Percentiles rank a stretch among this genome's conserved stretches.
These are phyloP conservation scores for Vandiemenella viatica DNA, from an alignment of 2,888 invertebrate genomes.

Conservation along the genomic window DNA sequence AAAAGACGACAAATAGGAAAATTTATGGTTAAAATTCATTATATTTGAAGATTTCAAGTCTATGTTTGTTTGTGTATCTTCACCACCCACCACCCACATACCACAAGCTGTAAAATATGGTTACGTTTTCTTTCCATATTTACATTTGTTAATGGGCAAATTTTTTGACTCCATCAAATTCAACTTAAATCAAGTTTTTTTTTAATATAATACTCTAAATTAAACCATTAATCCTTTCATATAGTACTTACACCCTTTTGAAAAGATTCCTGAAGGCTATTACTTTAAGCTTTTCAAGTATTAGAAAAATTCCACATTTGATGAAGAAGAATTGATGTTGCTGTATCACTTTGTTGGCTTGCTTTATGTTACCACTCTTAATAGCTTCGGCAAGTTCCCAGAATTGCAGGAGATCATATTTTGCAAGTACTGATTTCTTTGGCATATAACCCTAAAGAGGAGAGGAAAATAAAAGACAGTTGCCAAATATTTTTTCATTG, in stretches of 20 bases:
- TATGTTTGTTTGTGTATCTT: too few species aligned
- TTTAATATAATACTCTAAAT: background rate
- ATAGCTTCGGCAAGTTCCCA: conserved; percentile 78
- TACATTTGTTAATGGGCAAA: too few species aligned
- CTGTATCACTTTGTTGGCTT: conserved; percentile 70
- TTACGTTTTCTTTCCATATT: too few species aligned
- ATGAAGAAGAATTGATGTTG: conserved; percentile 86
- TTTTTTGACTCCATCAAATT: too few species aligned
- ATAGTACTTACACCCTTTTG: conserved; percentile 62
- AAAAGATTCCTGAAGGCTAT: conserved; percentile 92
- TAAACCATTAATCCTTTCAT: too few species aligned
- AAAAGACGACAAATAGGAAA: background rate
- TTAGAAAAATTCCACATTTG: conserved; percentile 89
- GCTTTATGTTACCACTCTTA: conserved; percentile 73
- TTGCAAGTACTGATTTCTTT: conserved; percentile 58
- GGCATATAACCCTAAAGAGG: conserved; percentile 71
- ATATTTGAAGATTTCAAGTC: too few species aligned
- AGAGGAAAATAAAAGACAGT: background rate
- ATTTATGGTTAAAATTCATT: background rate
- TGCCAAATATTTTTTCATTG: background rate
- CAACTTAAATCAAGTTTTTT: too few species aligned
- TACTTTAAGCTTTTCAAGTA: conserved; percentile 89
- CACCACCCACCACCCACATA: too few species aligned
- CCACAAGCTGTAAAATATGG: too few species aligned
- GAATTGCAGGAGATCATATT: conserved; percentile 83